Evolutionary conservation across 2,888 invertebrate species (phyloP).

Genomic region (Cacoxenus indagator): DNA sequence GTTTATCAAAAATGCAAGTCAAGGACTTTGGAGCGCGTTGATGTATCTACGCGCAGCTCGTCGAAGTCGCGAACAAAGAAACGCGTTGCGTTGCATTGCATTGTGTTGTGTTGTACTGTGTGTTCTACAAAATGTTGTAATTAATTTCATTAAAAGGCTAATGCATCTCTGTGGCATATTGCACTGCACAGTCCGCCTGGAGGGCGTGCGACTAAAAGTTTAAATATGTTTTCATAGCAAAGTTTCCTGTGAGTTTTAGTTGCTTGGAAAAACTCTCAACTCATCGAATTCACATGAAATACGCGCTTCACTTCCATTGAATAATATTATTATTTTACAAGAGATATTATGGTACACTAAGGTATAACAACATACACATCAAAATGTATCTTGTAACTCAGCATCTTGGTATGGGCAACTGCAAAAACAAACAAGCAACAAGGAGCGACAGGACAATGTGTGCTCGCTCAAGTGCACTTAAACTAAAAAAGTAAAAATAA

Average conservation of each 20-base stretch:
- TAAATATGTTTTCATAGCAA: slow-evolving; percentile 4
- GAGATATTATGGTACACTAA: neutral
- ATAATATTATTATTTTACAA: slow-evolving; percentile 14
- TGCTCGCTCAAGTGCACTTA: slow-evolving; percentile 56
- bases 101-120: slow-evolving; percentile 45
- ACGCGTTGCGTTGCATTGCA: slow-evolving; percentile 31
- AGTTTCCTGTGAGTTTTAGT: neutral
- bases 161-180: slow-evolving; percentile 17
- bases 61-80: slow-evolving; percentile 32
- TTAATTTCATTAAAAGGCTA: slow-evolving; percentile 45
- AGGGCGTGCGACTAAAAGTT: neutral
- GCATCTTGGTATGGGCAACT: neutral
- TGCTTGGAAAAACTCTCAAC: neutral
- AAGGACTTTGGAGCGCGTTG: slow-evolving; percentile 54
- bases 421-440: slow-evolving; percentile 6
- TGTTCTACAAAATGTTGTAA: slow-evolving; percentile 62
- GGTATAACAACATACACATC: neutral
- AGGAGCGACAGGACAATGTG: slow-evolving; percentile 45
- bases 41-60: slow-evolving; percentile 53
- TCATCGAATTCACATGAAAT: slow-evolving; percentile 13
- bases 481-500: neutral
- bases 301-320: slow-evolving; percentile 1
- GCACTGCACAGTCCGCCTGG: too few relatives aligned
- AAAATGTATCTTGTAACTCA: neutral
- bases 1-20: slow-evolving; percentile 69